Percentiles rank a stretch among this genome's conserved stretches.
Evolutionary conservation across 2,113 vertebrate species (phyloP).

Genomic region (Amphiprion ocellaris): DNA sequence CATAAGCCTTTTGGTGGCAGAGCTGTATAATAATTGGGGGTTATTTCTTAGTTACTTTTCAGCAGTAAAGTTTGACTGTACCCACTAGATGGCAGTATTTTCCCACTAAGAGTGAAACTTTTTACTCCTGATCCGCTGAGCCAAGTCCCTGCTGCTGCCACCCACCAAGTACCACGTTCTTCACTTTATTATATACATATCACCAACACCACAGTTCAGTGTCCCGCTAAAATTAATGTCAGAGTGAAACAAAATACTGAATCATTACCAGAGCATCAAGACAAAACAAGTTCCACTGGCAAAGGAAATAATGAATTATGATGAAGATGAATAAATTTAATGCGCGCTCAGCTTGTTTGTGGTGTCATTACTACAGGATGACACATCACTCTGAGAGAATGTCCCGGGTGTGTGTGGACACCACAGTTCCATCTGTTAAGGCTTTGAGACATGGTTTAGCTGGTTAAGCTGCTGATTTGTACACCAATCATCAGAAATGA

Average conservation of each 20-base stretch:
- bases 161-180: conserved; percentile 26
- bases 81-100: conserved; percentile 67
- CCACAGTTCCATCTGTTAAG: conserved; percentile 51
- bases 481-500: conserved; percentile 42
- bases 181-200: conserved; percentile 1
- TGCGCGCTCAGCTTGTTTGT: conserved; percentile 25
- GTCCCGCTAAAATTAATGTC: conserved; percentile 3
- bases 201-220: not conserved
- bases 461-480: conserved; percentile 51
- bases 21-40: not conserved
- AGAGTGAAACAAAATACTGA: conserved; percentile 12
- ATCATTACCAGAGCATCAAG: conserved; percentile 13
- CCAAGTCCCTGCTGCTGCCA: conserved; percentile 5
- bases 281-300: conserved; percentile 10
- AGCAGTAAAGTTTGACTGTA: not conserved
- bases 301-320: conserved; percentile 24
- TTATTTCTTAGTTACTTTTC: not conserved
- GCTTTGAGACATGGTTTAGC: conserved; percentile 45
- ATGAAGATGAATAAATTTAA: conserved; percentile 17
- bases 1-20: too few relatives aligned
- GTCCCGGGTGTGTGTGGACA: conserved; percentile 31
- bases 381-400: conserved; percentile 34
- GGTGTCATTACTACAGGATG: conserved; percentile 40
- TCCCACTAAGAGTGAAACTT: conserved; percentile 4
- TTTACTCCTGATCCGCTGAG: not conserved